Conservation (phyloP, 1,140 invertebrate genomes). For the Drosophila teissieri region DNA sequence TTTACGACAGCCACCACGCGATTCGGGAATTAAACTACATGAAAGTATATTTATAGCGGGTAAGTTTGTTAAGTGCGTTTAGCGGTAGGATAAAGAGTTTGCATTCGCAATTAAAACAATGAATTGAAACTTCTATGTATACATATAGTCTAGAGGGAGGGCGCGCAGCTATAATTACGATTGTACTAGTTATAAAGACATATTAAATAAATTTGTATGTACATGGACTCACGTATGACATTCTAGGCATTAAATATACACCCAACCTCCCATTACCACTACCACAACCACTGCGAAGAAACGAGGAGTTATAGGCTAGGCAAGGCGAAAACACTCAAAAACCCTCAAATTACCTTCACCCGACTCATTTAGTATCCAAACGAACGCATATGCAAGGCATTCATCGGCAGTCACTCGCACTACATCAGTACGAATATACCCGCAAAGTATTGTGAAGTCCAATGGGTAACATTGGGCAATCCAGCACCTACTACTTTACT, state of each 20-base stretch:
- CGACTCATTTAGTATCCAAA: conserved; percentile 1
- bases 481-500: background rate
- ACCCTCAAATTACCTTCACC: conserved; percentile 6
- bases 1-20: conserved; percentile 14
- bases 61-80: conserved; percentile 43
- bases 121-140: conserved; percentile 47
- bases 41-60: conserved; percentile 21
- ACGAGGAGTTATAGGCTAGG: conserved; percentile 2
- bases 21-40: conserved; percentile 17
- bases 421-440: conserved; percentile 19
- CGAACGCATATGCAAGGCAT: conserved; percentile 17
- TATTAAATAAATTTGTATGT: conserved; percentile 39
- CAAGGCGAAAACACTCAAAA: background rate
- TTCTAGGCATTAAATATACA: conserved; percentile 48
- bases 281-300: background rate
- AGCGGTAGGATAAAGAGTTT: conserved; percentile 41
- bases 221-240: conserved; percentile 32
- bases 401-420: conserved; percentile 16
- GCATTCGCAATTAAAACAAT: conserved; percentile 73
- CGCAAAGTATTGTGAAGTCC: conserved; percentile 9
- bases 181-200: conserved; percentile 46
- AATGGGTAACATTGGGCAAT: conserved; percentile 17
- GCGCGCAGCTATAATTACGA: conserved; percentile 15
- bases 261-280: conserved; percentile 3
- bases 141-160: conserved; percentile 28